Evolutionary conservation across 2,888 invertebrate genomes (phyloP), one percentile per base, ranked within the genome.

Genomic region (Chorisops tibialis): DNA sequence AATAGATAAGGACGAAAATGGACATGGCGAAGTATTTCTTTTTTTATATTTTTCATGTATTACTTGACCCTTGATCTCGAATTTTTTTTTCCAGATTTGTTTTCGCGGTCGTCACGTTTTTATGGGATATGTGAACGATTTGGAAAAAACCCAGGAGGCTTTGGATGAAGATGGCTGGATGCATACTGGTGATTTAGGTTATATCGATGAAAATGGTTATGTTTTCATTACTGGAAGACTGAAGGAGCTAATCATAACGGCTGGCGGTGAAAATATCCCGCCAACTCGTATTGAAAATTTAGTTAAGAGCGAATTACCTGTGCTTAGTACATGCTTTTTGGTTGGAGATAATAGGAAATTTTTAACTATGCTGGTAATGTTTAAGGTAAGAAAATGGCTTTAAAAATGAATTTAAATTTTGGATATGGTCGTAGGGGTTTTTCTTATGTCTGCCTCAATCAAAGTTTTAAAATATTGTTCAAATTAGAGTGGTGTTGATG

Each of bases 191-290:
- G 96, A 96, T 75, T 76, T 94, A n/a, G 96, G 93, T 11, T 83
- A 82, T 68, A 76, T 89, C 1, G 93, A 95, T 71, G 79, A 82
- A 37, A 82, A 87, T 59, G 89, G 87, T 47, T 83, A 84, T 70
- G 72, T 93, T 0, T 86, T 83, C 66, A 85, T 93, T 62, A 91
- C 90, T 16, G 92, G 92, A 60, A 81, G 85, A 67, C 80, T 84
- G 47, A 85, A 85, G 84, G 96, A 96, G 74, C 71, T 96, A 24
- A 80, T 96, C 21, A 94, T 96, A 68, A 96, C 96, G 2, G 93
- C 95, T n/a, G 96, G 95, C 9, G 96, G 95, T 5, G 96, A 96
- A 79, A 96, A 96, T 75, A 84, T 93, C 71, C 85, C 95, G 1
- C 94, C 96, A 0, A 86, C 91, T 21, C 83, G 86, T 35, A 91